Evolutionary conservation across 1,140 invertebrate species (phyloP).

Genomic region (Sitodiplosis mosellana): DNA sequence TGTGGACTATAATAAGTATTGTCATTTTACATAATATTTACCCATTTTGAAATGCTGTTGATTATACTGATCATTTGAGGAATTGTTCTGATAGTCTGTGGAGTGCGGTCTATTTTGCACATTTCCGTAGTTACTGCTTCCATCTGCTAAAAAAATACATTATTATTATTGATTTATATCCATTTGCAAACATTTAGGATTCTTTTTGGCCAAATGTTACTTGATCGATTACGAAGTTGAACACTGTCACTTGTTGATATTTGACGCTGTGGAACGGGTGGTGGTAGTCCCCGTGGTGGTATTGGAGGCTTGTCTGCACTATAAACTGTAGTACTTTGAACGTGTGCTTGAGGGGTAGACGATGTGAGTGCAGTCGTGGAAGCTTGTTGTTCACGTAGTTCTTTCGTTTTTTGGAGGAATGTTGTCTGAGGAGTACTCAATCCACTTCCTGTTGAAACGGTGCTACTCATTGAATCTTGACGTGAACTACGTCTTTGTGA

Average conservation of each 20-base stretch:
- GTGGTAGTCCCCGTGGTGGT: conserved; percentile 32
- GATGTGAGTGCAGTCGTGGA: conserved; percentile 16
- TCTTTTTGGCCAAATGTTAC: too few species aligned
- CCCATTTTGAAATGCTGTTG: too few species aligned
- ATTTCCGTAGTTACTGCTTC: conserved; percentile 4
- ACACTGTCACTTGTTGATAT: conserved; percentile 18
- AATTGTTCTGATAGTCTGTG: too few species aligned
- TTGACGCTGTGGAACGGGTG: conserved; percentile 27
- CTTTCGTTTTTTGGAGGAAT: conserved; percentile 25
- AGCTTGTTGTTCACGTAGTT: conserved; percentile 18
- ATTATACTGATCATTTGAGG: too few species aligned
- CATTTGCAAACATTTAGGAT: too few species aligned
- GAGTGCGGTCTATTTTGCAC: conserved; percentile 4
- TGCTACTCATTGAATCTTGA: conserved; percentile 6
- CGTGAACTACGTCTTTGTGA: conserved; percentile 18
- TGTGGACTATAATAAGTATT: too few species aligned
- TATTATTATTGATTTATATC: not conserved
- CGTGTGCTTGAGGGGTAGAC: conserved; percentile 14
- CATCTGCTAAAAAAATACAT: conserved; percentile 6
- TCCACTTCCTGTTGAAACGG: conserved; percentile 5
- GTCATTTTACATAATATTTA: too few species aligned
- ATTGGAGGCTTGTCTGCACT: conserved; percentile 33
- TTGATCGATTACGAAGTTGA: not conserved
- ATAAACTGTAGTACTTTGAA: conserved; percentile 7
- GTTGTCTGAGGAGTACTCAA: conserved; percentile 21